Evolutionary conservation across 1,140 invertebrate species (phyloP).

Genomic region (Leptopilina clavipes): DNA sequence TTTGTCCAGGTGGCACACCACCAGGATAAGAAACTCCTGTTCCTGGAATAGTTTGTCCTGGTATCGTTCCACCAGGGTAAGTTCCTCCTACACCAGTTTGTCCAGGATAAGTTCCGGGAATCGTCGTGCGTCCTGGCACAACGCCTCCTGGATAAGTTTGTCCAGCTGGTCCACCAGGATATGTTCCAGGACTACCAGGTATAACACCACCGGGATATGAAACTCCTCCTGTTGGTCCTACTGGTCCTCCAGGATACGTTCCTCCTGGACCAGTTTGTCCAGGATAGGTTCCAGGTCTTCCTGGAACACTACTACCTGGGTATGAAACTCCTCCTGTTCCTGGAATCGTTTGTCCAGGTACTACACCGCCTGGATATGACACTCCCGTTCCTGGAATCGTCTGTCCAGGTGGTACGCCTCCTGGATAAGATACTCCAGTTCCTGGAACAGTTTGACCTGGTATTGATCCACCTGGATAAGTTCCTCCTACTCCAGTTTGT

Average conservation of each 20-base stretch:
- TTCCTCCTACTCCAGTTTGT: slow-evolving; percentile 38
- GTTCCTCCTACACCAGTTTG: neutral
- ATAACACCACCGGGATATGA: slow-evolving; percentile 16
- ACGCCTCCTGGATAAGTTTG: slow-evolving; percentile 20
- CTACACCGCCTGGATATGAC: slow-evolving; percentile 31
- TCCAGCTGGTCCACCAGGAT: slow-evolving; percentile 36
- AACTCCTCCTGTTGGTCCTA: slow-evolving; percentile 20
- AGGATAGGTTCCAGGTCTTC: neutral
- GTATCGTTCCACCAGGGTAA: no score
- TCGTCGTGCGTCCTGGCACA: neutral
- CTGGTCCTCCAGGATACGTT: slow-evolving; percentile 42
- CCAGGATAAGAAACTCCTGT: slow-evolving; percentile 12
- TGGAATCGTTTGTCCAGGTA: slow-evolving; percentile 43
- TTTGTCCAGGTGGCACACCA: neutral
- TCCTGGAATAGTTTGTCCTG: slow-evolving; percentile 10
- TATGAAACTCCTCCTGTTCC: slow-evolving; percentile 26
- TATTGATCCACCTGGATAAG: slow-evolving; percentile 36
- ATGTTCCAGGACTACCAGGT: slow-evolving; percentile 15
- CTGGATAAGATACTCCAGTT: slow-evolving; percentile 39
- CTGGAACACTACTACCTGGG: slow-evolving; percentile 33
- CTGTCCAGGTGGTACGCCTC: slow-evolving; percentile 43
- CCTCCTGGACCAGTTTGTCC: slow-evolving; percentile 36
- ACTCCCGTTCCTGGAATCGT: slow-evolving; percentile 24
- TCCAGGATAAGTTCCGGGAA: neutral
- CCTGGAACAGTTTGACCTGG: slow-evolving; percentile 19